Base-by-base conservation (phyloP, 2,888 invertebrate genomes). In the Campoplex capitator region DNA sequence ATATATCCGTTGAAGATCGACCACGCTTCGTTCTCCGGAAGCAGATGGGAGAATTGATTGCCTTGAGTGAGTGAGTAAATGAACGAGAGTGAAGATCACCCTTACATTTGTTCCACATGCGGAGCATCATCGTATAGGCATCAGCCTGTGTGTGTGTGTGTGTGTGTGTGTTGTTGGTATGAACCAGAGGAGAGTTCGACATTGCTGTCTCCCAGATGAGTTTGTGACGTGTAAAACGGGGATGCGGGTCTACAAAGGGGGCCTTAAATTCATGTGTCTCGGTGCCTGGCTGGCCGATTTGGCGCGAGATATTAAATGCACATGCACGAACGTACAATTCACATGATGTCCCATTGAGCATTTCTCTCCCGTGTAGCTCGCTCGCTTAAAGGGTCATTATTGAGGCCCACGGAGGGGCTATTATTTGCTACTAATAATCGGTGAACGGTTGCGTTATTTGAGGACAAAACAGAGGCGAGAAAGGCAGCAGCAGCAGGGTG, bases 31-130 rank as follows among this genome's bases (percentile, higher is more conserved):
- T 42, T 81, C 74, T 42, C 86, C 79, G 86, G 86, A 86, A 83
- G 83, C 86, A 83, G 86, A 86, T 83, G 86, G 86, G 73, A 86
- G 80, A 83, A 86, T 86, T 86, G 83, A 86, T 83, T 83, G 86
- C 71, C 54, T 71, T 58, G 58, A 71, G 54, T 56, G 54, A 70
- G 42, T 28, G 62, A 62, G 62, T 35, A 42, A 73, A 35, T 11
- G 54, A 73, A 56, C 23, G 32, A 70, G 71, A 75, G 75, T 28
- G 75, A 58, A 65, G 51, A 67, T 77, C 51, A 54, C 51, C 65
- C 77, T 51, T 67, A 54, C 51, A 54, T 77, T 67, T 67, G 77
- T 51, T 51, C 18, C 67, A 45, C 48, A 35, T 32, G 62, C 32
- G 32, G 16, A 62, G 62, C 13, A 62, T 62, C 62, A 32, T 32